phyloP scores from a whole-genome alignment of 1,140 invertebrate species.

The Coelopa frigida region DNA sequence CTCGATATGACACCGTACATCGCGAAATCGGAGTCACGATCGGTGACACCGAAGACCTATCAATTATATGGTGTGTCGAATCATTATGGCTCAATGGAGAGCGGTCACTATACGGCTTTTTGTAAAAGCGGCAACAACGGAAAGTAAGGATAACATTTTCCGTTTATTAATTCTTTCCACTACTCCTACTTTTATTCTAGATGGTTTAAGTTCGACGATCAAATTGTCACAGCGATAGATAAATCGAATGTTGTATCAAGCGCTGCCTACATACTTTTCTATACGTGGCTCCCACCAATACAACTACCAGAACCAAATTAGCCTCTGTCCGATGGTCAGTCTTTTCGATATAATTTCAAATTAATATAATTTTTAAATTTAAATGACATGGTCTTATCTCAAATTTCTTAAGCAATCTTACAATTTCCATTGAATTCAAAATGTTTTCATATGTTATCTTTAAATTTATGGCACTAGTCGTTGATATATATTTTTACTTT shows the following conservation, averaged over 20 bases:
- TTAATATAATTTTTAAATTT: too few relatives aligned
- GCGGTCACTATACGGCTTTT: constrained; percentile 80
- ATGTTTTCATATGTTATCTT: too few relatives aligned
- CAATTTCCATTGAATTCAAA: too few relatives aligned
- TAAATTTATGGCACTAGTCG: too few relatives aligned
- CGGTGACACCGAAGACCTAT: constrained; percentile 53
- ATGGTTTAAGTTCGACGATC: constrained; percentile 90
- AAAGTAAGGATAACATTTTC: constrained; percentile 41
- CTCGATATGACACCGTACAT: constrained; percentile 56
- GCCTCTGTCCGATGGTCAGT: too few relatives aligned
- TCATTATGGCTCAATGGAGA: constrained; percentile 85
- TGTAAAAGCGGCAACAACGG: constrained; percentile 51
- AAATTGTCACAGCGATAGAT: constrained; percentile 67
- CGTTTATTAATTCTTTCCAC: not conserved
- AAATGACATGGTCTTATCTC: too few relatives aligned
- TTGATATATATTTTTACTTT: too few relatives aligned
- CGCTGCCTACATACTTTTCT: constrained; percentile 76
- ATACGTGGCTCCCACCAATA: constrained; percentile 47
- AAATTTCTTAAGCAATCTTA: too few relatives aligned
- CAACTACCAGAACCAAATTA: constrained; percentile 4
- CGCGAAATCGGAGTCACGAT: constrained; percentile 29
- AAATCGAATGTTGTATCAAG: constrained; percentile 60
- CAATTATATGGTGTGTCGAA: constrained; percentile 81
- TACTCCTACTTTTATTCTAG: constrained; percentile 36
- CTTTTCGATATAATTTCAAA: too few relatives aligned